phyloP scores from a whole-genome alignment of 2,888 invertebrate species.

The Apotomis turbidana region DNA sequence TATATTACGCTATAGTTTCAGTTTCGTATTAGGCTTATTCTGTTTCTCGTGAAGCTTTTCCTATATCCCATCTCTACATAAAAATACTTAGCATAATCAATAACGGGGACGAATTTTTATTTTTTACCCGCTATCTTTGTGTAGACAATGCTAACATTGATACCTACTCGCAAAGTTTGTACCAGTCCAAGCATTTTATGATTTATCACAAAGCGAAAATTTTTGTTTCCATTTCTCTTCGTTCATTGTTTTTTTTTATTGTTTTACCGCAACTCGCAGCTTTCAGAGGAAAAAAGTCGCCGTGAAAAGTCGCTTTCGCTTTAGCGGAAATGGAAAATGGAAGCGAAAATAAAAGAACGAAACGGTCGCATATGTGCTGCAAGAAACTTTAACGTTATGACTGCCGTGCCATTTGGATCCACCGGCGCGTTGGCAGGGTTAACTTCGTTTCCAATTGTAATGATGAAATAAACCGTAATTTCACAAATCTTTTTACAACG shows the following conservation, averaged over 20 bases:
- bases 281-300: slow-evolving; percentile 73
- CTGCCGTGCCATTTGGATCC: slow-evolving; percentile 45
- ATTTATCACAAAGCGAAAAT: slow-evolving; percentile 81
- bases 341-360: slow-evolving; percentile 67
- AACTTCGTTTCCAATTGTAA: slow-evolving; percentile 40
- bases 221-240: slow-evolving; percentile 80
- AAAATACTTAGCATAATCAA: slow-evolving; percentile 14
- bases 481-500: slow-evolving; percentile 12
- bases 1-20: slow-evolving; percentile 61
- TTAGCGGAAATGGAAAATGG: slow-evolving; percentile 78
- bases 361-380: slow-evolving; percentile 72
- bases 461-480: slow-evolving; percentile 34
- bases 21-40: slow-evolving; percentile 51
- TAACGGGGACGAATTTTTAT: background rate
- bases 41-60: slow-evolving; percentile 9
- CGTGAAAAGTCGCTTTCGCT: slow-evolving; percentile 79
- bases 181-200: slow-evolving; percentile 77
- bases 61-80: slow-evolving; percentile 14
- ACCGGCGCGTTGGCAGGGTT: slow-evolving; percentile 43
- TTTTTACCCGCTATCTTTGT: slow-evolving; percentile 53
- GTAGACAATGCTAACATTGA: slow-evolving; percentile 66
- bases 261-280: slow-evolving; percentile 77
- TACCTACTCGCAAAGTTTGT: slow-evolving; percentile 75
- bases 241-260: slow-evolving; percentile 73
- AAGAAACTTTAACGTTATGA: slow-evolving; percentile 67